Evolutionary conservation across 2,113 vertebrate genomes (phyloP).

Genomic region (Ardeotis arabs): DNA sequence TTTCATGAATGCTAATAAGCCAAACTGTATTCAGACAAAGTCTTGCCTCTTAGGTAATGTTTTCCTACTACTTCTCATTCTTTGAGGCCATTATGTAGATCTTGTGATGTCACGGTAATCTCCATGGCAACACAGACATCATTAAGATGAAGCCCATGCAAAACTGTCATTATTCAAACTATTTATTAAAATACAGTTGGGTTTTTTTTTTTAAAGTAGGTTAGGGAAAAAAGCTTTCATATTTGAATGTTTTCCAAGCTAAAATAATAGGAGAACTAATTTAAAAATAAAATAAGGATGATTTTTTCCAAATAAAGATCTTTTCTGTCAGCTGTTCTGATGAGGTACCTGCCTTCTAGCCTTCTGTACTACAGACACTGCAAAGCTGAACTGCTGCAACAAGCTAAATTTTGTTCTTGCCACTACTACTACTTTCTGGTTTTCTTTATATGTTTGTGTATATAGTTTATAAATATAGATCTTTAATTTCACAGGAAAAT

Average conservation of each 20-base stretch:
- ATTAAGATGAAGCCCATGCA: neutral
- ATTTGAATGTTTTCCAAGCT: neutral
- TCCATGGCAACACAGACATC: neutral
- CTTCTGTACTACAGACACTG: neutral
- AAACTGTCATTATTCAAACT: neutral
- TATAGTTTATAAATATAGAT: neutral
- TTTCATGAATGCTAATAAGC: constrained; percentile 29
- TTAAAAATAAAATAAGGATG: neutral
- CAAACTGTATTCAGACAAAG: neutral
- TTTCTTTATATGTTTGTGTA: neutral
- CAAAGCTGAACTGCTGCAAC: neutral
- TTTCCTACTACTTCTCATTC: constrained; percentile 31
- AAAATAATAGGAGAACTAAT: neutral
- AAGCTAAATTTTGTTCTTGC: constrained; percentile 35
- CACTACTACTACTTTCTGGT: neutral
- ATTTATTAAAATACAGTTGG: neutral
- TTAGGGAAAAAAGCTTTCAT: neutral
- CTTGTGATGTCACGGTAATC: constrained; percentile 16
- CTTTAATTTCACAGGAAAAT: neutral
- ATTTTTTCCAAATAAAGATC: neutral
- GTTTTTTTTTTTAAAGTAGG: neutral
- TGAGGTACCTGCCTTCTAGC: neutral
- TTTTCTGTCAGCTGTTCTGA: neutral
- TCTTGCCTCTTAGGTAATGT: constrained; percentile 23
- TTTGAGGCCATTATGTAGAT: constrained; percentile 23